Evolutionary conservation across 1,140 invertebrate species (phyloP).

Genomic region (Steinernema khuongi): DNA sequence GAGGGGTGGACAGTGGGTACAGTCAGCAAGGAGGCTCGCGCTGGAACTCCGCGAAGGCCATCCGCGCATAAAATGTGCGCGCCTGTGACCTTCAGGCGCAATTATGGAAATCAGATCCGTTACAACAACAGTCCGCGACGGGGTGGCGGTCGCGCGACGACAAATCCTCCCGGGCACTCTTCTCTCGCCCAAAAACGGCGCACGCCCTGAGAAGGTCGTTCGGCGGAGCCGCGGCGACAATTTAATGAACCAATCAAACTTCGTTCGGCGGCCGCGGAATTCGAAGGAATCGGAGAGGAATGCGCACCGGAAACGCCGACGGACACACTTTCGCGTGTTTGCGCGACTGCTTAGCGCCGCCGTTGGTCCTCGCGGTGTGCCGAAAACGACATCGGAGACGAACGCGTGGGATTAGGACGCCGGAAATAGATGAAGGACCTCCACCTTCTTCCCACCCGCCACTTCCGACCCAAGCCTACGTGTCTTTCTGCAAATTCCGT

Average conservation of each 20-base stretch:
- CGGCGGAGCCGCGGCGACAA: background rate
- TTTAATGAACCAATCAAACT: conserved; percentile 17
- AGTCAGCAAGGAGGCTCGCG: too few species aligned
- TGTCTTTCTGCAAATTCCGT: too few species aligned
- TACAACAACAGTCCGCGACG: conserved; percentile 7
- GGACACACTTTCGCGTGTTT: background rate
- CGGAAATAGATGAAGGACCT: background rate
- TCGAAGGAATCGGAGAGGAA: background rate
- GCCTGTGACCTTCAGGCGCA: background rate
- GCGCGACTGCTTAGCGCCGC: background rate
- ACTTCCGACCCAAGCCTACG: too few species aligned
- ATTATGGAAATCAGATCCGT: conserved; percentile 15
- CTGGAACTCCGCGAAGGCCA: conserved; percentile 10
- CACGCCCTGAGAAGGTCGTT: conserved; percentile 8
- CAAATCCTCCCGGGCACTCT: background rate
- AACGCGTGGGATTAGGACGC: background rate
- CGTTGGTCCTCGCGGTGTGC: background rate
- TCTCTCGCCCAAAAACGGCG: conserved; percentile 5
- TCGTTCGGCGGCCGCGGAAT: background rate
- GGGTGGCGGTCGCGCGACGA: background rate
- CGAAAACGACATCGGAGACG: too few species aligned
- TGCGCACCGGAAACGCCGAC: conserved; percentile 8
- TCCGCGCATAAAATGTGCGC: conserved; percentile 4
- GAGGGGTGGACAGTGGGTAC: too few species aligned
- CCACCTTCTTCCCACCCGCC: too few species aligned